These are phyloP conservation scores for Tursiops truncatus DNA, from an alignment of 2,113 vertebrate species.

Conservation along the genomic window DNA sequence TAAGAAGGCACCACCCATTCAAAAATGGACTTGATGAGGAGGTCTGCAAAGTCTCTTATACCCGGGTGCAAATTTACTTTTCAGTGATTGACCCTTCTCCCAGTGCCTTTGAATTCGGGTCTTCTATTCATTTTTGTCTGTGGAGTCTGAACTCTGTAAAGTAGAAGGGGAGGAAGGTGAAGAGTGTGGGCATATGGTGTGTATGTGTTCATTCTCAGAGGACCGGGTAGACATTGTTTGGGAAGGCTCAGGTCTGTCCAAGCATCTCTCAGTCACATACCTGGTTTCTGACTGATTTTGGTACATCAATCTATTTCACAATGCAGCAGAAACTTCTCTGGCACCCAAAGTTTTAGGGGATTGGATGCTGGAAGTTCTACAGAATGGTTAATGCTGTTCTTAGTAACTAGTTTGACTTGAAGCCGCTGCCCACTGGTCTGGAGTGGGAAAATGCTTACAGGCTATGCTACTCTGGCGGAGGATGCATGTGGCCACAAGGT, in stretches of 20 bases:
- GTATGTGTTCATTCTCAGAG: background rate
- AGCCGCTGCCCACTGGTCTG: background rate
- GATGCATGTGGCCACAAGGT: constrained; percentile 45
- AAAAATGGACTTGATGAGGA: background rate
- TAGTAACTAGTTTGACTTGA: background rate
- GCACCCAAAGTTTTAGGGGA: background rate
- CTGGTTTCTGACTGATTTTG: background rate
- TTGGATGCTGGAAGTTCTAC: background rate
- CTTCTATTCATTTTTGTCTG: background rate
- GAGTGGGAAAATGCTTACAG: background rate
- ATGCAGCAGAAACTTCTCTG: background rate
- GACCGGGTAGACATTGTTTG: background rate
- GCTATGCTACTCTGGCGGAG: background rate
- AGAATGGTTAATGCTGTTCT: background rate
- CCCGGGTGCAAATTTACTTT: background rate
- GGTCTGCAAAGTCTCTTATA: background rate
- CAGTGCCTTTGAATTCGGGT: background rate
- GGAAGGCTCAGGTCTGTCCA: background rate
- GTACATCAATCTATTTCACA: background rate
- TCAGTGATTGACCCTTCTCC: background rate
- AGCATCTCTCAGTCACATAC: background rate
- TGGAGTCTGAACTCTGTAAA: background rate
- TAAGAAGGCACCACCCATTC: background rate
- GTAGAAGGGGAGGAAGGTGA: background rate
- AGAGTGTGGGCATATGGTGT: background rate